These are phyloP conservation scores for Cataglyphis altisquamis DNA, from an alignment of 2,888 invertebrate species.

Conservation along the genomic window DNA sequence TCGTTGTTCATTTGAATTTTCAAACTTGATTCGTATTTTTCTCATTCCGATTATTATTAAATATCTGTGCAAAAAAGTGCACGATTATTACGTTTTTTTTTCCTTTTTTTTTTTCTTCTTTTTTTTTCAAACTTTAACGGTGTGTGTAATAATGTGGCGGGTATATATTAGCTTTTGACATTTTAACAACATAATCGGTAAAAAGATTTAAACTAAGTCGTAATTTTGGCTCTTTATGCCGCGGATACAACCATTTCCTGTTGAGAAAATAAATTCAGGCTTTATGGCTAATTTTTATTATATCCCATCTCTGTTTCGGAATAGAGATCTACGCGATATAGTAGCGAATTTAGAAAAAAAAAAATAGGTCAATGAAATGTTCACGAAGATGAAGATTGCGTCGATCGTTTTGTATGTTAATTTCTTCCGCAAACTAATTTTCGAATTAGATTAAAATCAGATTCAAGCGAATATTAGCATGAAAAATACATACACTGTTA, in stretches of 20 bases:
- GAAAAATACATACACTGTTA: background rate
- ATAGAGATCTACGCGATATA: background rate
- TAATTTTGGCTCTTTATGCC: constrained; percentile 1
- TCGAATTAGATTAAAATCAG: background rate
- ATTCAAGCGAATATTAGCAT: constrained; percentile 22
- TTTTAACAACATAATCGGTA: background rate
- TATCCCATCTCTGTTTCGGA: background rate
- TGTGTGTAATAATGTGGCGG: no score
- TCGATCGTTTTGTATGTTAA: constrained; percentile 2
- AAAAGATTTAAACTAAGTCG: constrained; percentile 8
- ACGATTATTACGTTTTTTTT: background rate
- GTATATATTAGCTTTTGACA: background rate
- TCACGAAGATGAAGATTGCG: constrained; percentile 1
- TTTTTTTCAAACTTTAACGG: background rate
- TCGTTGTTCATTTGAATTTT: background rate
- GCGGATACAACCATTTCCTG: background rate
- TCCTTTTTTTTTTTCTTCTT: background rate
- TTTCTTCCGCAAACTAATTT: constrained; percentile 22
- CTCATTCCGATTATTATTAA: no score
- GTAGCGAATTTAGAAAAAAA: background rate
- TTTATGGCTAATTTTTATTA: constrained; percentile 30
- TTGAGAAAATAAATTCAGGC: constrained; percentile 5
- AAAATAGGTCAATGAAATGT: constrained; percentile 20
- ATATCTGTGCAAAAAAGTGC: no score
- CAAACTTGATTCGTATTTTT: background rate